Conservation (phyloP, 2,888 invertebrate species). For the Allolobophora icterica region DNA sequence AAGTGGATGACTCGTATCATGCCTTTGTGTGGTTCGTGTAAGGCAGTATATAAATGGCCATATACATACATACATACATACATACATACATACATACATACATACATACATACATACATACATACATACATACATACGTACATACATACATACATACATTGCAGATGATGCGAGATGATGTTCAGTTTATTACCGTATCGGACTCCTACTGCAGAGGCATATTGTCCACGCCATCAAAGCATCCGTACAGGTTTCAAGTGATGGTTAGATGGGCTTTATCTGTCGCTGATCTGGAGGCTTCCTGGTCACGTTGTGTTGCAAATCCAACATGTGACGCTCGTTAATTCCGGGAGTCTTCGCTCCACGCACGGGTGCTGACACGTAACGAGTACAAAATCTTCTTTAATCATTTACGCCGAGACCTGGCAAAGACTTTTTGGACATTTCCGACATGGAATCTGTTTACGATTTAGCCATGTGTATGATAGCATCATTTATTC, state of each 20-base stretch:
- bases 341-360: neutral
- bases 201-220: neutral
- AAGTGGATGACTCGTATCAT: no score
- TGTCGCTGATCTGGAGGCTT: neutral
- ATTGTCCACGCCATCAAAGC: neutral
- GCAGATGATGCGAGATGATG: neutral
- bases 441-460: neutral
- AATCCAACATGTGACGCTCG: neutral
- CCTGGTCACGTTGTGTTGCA: neutral
- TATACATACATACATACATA: no score
- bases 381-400: neutral
- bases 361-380: neutral
- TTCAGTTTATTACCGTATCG: slow-evolving; percentile 17
- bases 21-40: no score
- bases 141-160: no score
- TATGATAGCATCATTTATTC: slow-evolving; percentile 17
- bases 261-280: neutral
- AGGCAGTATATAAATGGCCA: no score
- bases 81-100: no score
- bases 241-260: neutral
- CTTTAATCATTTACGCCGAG: neutral
- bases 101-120: no score
- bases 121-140: no score
- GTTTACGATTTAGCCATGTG: neutral
- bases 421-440: neutral